These are phyloP conservation scores for Aphelocoma californica DNA, from an alignment of 2,797 vertebrate species.

Conservation along the genomic window DNA sequence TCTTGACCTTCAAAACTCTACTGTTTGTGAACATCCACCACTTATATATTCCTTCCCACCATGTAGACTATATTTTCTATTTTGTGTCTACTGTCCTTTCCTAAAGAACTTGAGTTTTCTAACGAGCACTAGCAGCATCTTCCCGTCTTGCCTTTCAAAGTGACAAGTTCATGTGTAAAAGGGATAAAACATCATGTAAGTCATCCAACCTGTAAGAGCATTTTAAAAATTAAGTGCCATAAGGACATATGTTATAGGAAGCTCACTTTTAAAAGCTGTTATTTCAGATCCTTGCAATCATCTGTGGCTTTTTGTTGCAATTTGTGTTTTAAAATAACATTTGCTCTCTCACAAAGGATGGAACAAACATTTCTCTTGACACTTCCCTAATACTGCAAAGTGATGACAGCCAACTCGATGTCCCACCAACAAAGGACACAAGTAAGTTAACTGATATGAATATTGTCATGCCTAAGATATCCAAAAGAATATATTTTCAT, in stretches of 20 bases:
- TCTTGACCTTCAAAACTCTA: neutral
- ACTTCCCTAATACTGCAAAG: conserved; percentile 65
- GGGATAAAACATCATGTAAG: neutral
- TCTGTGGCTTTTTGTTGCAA: neutral
- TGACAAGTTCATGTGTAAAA: neutral
- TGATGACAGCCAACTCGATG: conserved; percentile 39
- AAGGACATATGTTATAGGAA: neutral
- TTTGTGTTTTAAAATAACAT: neutral
- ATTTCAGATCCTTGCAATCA: neutral
- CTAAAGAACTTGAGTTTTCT: neutral
- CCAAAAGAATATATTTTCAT: neutral
- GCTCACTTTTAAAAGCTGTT: neutral
- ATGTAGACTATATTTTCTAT: fast-evolving
- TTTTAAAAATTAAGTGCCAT: neutral
- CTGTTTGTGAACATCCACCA: neutral
- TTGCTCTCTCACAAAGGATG: conserved; percentile 61
- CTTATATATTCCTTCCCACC: neutral
- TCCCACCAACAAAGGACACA: conserved; percentile 64
- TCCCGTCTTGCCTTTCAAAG: neutral
- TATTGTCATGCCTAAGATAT: neutral
- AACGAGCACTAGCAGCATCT: neutral
- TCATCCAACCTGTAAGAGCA: neutral
- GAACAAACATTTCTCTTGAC: conserved; percentile 33
- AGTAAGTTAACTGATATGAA: conserved; percentile 37
- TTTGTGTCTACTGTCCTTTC: neutral